Evolutionary conservation across 2,888 invertebrate species (phyloP).

Genomic region (Serripes groenlandicus): DNA sequence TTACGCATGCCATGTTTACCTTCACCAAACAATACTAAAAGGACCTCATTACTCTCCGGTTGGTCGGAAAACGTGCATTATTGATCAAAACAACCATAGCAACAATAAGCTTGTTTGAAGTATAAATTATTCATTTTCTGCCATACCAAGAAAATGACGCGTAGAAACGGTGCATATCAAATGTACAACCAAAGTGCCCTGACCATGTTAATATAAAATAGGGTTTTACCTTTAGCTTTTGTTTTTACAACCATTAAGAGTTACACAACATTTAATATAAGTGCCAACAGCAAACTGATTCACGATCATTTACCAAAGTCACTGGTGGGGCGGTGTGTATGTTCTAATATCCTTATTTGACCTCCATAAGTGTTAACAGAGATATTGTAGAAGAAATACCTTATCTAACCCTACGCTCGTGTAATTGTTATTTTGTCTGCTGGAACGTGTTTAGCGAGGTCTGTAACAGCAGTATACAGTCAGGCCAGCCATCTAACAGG

Average conservation of each 20-base stretch:
- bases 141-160: neutral
- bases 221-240: neutral
- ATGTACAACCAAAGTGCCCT: neutral
- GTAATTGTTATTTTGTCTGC: no score
- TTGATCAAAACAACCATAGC: neutral
- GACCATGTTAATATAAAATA: neutral
- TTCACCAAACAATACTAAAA: no score
- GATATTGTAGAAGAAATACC: no score
- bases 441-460: no score
- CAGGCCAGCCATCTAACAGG: neutral
- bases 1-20: no score
- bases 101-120: slow-evolving; percentile 19
- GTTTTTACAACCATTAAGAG: neutral
- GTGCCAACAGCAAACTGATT: neutral
- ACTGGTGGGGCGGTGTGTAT: no score
- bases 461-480: no score
- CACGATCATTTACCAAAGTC: neutral
- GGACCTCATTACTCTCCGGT: no score
- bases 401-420: no score
- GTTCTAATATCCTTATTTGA: no score
- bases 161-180: neutral
- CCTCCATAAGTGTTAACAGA: no score
- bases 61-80: neutral
- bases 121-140: slow-evolving; percentile 20
- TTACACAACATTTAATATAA: neutral